Evolutionary conservation across 2,113 vertebrate species (phyloP).

Genomic region (Pseudois nayaur): DNA sequence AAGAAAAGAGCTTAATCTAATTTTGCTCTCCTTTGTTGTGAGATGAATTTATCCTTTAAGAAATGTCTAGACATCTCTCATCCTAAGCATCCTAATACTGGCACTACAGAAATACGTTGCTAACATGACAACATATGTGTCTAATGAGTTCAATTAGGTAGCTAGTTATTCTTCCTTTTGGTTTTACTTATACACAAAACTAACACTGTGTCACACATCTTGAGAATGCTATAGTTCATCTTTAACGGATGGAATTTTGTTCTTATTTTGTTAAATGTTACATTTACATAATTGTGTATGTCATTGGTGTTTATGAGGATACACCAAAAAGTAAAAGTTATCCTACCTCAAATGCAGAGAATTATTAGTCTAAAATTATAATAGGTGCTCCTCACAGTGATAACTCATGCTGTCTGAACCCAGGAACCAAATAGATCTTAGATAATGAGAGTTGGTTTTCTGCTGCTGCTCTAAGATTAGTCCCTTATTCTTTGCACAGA

Average conservation of each 20-base stretch:
- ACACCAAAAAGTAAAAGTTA: conserved; percentile 56
- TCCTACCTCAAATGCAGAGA: not conserved
- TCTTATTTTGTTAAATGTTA: conserved; percentile 76
- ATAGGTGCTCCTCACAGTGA: not conserved
- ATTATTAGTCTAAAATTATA: conserved; percentile 13
- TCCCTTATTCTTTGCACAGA: conserved; percentile 47
- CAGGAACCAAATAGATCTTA: conserved; percentile 23
- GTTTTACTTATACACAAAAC: conserved; percentile 56
- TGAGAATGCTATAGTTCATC: conserved; percentile 72
- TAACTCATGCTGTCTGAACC: not conserved
- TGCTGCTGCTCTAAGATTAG: conserved; percentile 49
- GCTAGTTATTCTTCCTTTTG: conserved; percentile 7
- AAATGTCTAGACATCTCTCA: not conserved
- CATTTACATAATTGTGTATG: conserved; percentile 76
- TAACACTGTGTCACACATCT: conserved; percentile 63
- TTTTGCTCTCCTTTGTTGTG: not conserved
- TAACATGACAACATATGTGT: not conserved
- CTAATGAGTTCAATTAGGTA: not conserved
- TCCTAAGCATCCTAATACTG: not conserved
- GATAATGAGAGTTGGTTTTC: conserved; percentile 30
- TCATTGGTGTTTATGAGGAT: conserved; percentile 65
- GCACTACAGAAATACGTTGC: not conserved
- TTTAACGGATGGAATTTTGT: conserved; percentile 66
- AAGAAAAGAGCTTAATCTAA: not conserved
- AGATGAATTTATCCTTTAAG: not conserved